phyloP scores from a whole-genome alignment of 2,888 invertebrate genomes.

The Agonum fuliginosum region DNA sequence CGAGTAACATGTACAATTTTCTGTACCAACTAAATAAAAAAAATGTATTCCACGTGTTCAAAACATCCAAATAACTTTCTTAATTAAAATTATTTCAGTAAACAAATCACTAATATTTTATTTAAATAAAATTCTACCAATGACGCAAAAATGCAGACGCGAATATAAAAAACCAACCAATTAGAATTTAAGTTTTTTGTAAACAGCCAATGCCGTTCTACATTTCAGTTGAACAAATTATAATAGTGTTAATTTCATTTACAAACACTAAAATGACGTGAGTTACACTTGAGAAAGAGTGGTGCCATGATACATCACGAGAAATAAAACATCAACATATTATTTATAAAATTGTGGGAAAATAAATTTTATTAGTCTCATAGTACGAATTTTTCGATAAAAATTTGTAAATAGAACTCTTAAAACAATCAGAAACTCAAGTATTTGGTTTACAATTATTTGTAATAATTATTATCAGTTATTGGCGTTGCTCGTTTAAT shows the following conservation, averaged over 20 bases:
- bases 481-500: too few species aligned
- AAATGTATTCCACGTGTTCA: not conserved
- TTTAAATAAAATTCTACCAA: constrained; percentile 1
- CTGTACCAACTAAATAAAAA: not conserved
- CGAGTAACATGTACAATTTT: too few species aligned
- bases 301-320: too few species aligned
- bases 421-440: not conserved
- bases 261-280: constrained; percentile 3
- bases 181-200: not conserved
- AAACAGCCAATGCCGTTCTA: not conserved
- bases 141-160: constrained; percentile 7
- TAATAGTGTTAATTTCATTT: constrained; percentile 8
- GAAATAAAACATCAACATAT: too few species aligned
- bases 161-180: not conserved
- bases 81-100: not conserved
- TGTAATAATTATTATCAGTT: not conserved
- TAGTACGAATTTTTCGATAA: not conserved
- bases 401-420: not conserved
- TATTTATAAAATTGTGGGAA: not conserved
- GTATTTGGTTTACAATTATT: not conserved
- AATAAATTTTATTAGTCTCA: too few species aligned
- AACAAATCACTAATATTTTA: not conserved
- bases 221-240: not conserved
- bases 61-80: not conserved
- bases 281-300: not conserved